Evolutionary conservation across 1,140 invertebrate genomes (phyloP).

Genomic region (Gonioctena quinquepunctata): DNA sequence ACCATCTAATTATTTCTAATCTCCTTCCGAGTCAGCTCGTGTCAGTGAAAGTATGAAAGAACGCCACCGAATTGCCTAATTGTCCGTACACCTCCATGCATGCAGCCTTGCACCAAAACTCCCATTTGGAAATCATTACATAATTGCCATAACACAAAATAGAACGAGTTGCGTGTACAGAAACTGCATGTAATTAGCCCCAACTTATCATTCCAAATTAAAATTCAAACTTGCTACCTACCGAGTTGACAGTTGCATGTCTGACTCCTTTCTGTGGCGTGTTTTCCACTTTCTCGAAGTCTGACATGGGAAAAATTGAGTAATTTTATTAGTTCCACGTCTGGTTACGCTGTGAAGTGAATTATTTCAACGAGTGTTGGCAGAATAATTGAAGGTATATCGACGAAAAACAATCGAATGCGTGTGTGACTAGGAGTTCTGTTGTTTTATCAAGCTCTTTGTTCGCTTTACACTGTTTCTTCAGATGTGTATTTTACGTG

Average conservation of each 20-base stretch:
- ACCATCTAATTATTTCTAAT: too few species aligned
- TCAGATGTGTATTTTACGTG: too few species aligned
- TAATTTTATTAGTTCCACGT: slow-evolving; percentile 2
- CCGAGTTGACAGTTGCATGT: slow-evolving; percentile 29
- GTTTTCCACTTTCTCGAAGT: slow-evolving; percentile 2
- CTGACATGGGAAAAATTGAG: neutral
- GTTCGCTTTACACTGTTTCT: too few species aligned
- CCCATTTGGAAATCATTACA: neutral
- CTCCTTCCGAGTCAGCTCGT: neutral
- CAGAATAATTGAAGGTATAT: neutral
- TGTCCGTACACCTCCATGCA: neutral
- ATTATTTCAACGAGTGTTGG: neutral
- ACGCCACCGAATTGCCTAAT: neutral
- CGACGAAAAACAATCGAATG: too few species aligned
- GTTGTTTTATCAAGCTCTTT: too few species aligned
- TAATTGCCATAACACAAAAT: neutral
- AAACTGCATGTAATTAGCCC: slow-evolving; percentile 22
- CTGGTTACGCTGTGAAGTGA: neutral
- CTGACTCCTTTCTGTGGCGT: slow-evolving; percentile 10
- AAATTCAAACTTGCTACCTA: slow-evolving; percentile 20
- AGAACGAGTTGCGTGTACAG: slow-evolving; percentile 12
- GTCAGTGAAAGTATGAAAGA: neutral
- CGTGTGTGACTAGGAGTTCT: too few species aligned
- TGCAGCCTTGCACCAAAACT: neutral
- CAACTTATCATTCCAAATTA: slow-evolving; percentile 31